These are phyloP conservation scores for Phymorhynchus buccinoides DNA, from an alignment of 1,140 invertebrate species.

Conservation along the genomic window DNA sequence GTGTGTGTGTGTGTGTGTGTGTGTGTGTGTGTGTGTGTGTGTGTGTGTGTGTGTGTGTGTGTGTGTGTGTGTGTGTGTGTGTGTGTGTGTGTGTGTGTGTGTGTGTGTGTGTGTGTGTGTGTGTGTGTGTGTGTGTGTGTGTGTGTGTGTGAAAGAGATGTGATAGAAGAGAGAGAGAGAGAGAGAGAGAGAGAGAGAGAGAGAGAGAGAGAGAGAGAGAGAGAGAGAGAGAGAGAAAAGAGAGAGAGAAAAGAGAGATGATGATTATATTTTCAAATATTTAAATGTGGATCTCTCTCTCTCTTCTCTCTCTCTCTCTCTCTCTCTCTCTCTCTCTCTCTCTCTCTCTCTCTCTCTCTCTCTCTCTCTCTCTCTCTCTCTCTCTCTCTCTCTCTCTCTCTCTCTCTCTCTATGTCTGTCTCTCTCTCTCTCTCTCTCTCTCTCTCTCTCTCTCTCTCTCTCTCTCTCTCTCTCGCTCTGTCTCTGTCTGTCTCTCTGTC, in stretches of 20 bases:
- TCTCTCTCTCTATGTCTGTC: too few species aligned
- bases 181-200: conserved; percentile 9
- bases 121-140: background rate
- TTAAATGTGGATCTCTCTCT: too few species aligned
- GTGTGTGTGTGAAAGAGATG: background rate
- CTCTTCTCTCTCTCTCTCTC: too few species aligned
- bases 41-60: too few species aligned
- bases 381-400: too few species aligned
- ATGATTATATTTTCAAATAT: too few species aligned
- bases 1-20: background rate
- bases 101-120: background rate
- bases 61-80: too few species aligned
- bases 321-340: too few species aligned
- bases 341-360: too few species aligned
- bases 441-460: too few species aligned
- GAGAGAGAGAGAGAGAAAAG: background rate
- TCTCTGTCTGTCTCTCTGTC: background rate
- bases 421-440: too few species aligned
- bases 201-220: background rate
- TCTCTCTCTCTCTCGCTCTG: background rate
- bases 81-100: background rate
- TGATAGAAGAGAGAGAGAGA: background rate
- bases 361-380: too few species aligned
- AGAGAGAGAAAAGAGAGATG: background rate
- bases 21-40: background rate